Conservation (phyloP, 1,140 invertebrate genomes). For the Drosophila repletoides region DNA sequence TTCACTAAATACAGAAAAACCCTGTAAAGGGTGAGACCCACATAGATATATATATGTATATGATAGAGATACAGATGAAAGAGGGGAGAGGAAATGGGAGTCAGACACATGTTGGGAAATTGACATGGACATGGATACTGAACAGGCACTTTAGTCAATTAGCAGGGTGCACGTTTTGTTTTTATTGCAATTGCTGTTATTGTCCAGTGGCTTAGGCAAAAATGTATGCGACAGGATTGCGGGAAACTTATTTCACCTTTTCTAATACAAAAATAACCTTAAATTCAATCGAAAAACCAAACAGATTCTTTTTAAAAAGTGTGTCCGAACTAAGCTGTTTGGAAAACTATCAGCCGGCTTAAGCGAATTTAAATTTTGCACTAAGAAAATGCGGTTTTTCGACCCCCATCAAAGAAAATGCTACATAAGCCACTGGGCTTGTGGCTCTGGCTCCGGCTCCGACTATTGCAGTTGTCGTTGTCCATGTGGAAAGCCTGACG, state of each 20-base stretch:
- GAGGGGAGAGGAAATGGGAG: background rate
- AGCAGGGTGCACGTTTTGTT: constrained; percentile 64
- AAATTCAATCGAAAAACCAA: no score
- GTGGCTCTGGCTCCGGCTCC: background rate
- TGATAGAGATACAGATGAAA: background rate
- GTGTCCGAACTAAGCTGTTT: no score
- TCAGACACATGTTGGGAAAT: constrained; percentile 15
- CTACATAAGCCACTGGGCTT: no score
- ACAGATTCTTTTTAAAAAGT: no score
- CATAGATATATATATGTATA: background rate
- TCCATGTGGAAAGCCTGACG: constrained; percentile 12
- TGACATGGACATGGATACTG: constrained; percentile 22
- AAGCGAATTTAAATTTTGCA: no score
- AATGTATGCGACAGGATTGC: no score
- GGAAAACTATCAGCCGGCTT: no score
- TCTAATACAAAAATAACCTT: no score
- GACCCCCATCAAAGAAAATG: no score
- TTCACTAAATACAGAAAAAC: constrained; percentile 22
- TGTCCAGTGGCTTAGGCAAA: no score
- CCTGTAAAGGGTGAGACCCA: background rate
- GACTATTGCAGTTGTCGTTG: background rate
- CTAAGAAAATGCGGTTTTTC: no score
- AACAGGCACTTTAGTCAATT: constrained; percentile 72
- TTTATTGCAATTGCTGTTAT: constrained; percentile 19
- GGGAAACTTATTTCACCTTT: no score